Base-by-base conservation (phyloP, 2,113 vertebrate species). In the Dicaeum eximium region DNA sequence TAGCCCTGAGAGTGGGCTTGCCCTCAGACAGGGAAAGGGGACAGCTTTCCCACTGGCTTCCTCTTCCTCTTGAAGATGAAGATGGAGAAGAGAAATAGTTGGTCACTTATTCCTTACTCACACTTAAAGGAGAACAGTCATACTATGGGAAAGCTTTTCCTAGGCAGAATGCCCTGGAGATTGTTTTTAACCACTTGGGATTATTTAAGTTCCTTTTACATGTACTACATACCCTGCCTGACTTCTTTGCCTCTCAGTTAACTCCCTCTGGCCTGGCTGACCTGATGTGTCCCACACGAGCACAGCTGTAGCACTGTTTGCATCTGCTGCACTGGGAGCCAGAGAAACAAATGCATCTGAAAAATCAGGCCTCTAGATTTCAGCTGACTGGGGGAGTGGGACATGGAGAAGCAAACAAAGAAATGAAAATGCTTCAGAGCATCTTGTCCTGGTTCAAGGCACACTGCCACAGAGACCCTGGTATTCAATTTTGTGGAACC, bases 1-100 rank as follows among this genome's bases (percentile, higher is more conserved):
- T 42, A 65, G 47, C 28, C 25, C 50, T 0, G 0, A 13, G 1
- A 83, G 10, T 35, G 66, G 45, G 30, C 23, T 57, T 2, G 2
- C 6, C 4, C 15, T 30, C 19, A 31, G 30, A 23, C 33, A 60
- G 10, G 21, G 33, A 72, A 33, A 67, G 15, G 13, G 25, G 18
- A 6, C 30, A 86, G 21, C 30, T 72, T 91, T 80, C 33, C 71
- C 44, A 3, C 11, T 30, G 48, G 8, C 38, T 10, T 62, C 13
- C 13, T 40, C 28, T 87, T 90, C 27, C 5, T 66, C 22, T 61
- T 83, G 47, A 79, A 47, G 67, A 56, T 69, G 35, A 69, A 90
- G 44, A 22, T 58, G 56, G 51, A 92, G n/a, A 86, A 60, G 53
- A 44, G 38, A 38, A 38, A 38, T 38, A 38, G 15, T 4, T 4